Percentiles rank a stretch among this genome's conserved stretches.
Conservation (phyloP, 2,888 invertebrate species). For the Heliconius ismenius region DNA sequence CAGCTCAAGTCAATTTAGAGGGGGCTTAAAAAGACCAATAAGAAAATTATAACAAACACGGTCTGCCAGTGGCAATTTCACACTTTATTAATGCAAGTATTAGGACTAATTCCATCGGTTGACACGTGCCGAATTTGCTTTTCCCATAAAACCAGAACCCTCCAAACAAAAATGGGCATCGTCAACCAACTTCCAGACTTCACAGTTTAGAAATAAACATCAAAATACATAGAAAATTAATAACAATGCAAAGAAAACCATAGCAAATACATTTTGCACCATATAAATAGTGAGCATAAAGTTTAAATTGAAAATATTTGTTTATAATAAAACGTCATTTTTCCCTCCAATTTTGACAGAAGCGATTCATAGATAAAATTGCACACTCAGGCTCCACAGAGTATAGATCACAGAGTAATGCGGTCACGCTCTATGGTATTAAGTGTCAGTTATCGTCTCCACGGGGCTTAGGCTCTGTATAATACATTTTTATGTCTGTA, state of each 20-base stretch:
- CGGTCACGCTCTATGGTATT: constrained; percentile 81
- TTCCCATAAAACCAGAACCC: constrained; percentile 73
- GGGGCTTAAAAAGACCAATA: constrained; percentile 68
- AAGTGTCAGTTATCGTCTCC: constrained; percentile 81
- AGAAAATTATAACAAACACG: constrained; percentile 77
- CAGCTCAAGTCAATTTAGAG: constrained; percentile 40
- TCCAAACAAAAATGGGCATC: constrained; percentile 52
- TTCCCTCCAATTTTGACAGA: constrained; percentile 67
- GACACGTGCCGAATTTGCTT: constrained; percentile 79
- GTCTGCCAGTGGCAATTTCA: constrained; percentile 77
- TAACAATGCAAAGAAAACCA: constrained; percentile 23
- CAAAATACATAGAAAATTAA: constrained; percentile 13
- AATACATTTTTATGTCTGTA: constrained; percentile 76
- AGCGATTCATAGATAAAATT: constrained; percentile 70
- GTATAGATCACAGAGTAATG: constrained; percentile 81
- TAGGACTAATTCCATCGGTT: constrained; percentile 77
- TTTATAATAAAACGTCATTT: constrained; percentile 54
- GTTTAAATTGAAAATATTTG: constrained; percentile 45
- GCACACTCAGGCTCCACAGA: constrained; percentile 62
- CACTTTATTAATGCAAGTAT: constrained; percentile 82
- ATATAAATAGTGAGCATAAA: constrained; percentile 49
- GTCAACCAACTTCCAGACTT: constrained; percentile 58
- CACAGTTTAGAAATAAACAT: constrained; percentile 37
- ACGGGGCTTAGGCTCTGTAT: constrained; percentile 72
- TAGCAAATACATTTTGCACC: constrained; percentile 33